Base-by-base conservation (phyloP, 2,888 invertebrate species). In the Rhamphomyia laevipes region DNA sequence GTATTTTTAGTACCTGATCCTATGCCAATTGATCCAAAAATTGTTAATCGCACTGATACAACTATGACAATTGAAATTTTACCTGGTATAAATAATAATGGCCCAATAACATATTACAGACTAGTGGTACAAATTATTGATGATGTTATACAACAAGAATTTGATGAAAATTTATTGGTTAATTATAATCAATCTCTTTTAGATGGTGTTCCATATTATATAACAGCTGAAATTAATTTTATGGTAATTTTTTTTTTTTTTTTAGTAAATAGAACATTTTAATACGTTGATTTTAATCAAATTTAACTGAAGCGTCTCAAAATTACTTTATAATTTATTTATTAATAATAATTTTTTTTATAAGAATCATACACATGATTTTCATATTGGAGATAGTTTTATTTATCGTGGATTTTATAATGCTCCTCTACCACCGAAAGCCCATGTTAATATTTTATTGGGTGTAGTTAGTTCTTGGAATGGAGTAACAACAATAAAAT, bases 321-420 rank as follows among this genome's bases (percentile, higher is more conserved):
- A n/a, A n/a, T n/a, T n/a, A n/a, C 21, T 21, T 21, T 21, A 27
- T 27, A 5, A 6, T 27, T 30, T 30, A 2, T 35, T 35, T 35
- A n/a, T 35, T 35, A 35, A 6, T n/a, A 35, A 15, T 4, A 5
- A 35, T 35, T 35, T n/a, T 16, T 15, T 13, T 33, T 33, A n/a
- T n/a, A 31, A 73, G 65, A 77, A 80, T 53, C 75, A 81, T 11
- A 70, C 77, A 41, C 74, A 77, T 57, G 74, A 76, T 47, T 93
- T 93, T 67, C 73, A 76, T 1, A 79, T 93, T 42, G 93, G 93
- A 6, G 85, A 92, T 68, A 78, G 78, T 11, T 74, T 73, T 52
- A 76, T 71, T 4, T 86, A 90, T 63, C 84, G 85, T 53, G 79
- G 78, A 0, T 90, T 80, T 63, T 80, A 76, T 56, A 93, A 93